Evolutionary conservation across 92 coral and sea anemone genomes (phyloP), one percentile per base, ranked within the genome.

Genomic region (Phenganax marumi): DNA sequence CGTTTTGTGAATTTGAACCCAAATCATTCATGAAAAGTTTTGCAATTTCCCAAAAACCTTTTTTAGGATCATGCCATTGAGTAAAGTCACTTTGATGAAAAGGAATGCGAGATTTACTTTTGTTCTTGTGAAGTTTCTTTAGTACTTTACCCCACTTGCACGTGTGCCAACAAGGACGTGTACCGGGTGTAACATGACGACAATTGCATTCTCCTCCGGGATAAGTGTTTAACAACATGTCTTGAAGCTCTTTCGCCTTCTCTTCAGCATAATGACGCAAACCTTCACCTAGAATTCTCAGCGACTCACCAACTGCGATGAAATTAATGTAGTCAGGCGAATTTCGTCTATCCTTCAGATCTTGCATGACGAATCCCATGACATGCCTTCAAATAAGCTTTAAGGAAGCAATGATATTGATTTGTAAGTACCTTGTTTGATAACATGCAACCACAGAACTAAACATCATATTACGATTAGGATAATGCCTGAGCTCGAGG

Each of bases 41-140:
- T 17, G 97, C 94, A 33, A 89, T 80, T 55, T 93, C 97, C 97
- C 97, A 93, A 77, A 87, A 77, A n/a, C 97, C 97, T 68, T 49
- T 33, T 12, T 57, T 85, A 12, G 90, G 93, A 65, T 90, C 93
- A 33, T 72, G 78, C 97, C 97, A 92, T 26, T 50, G 64, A 7
- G 85, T 71, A 10, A 68, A 76, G 83, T 90, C 91, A 50, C 97
- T 92, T 81, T 92, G 97, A 46, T 43, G 68, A 91, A 91, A 92
- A 10, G 66, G 68, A 39, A 76, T 53, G 50, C 24, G 64, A 26
- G 62, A 87, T 60, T 85, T 89, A 8, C 80, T 89, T 73, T 87
- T 85, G 60, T 83, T 88, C 54, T 47, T 66, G 69, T 90, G 97
- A 70, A 81, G 84, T 17, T 50, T 52, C 58, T 52, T 46, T n/a